Evolutionary conservation across 2,113 vertebrate species (phyloP).

Genomic region (Euleptes europaea): DNA sequence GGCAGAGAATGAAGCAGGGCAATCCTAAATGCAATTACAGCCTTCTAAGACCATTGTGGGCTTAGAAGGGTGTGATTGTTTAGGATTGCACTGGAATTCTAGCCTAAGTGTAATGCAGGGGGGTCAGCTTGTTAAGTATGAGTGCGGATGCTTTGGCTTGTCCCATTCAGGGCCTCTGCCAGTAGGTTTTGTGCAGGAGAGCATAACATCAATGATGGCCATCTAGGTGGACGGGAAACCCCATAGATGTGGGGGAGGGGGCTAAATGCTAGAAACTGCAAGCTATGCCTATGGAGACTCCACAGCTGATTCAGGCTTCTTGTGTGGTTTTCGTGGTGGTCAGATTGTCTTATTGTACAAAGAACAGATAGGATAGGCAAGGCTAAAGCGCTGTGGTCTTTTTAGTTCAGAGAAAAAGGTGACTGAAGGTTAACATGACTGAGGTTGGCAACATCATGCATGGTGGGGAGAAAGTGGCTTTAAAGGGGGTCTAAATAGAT

Average conservation of each 20-base stretch:
- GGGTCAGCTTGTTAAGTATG: neutral
- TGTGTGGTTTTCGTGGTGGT: neutral
- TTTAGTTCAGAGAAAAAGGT: too few relatives aligned
- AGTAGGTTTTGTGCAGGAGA: neutral
- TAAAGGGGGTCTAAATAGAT: too few relatives aligned
- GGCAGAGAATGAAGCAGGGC: too few relatives aligned
- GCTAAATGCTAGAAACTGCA: neutral
- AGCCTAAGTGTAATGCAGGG: neutral
- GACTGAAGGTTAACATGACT: too few relatives aligned
- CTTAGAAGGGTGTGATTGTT: too few relatives aligned
- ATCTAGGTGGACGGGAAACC: neutral
- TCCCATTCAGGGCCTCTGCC: neutral
- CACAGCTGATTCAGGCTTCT: neutral
- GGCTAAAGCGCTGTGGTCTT: too few relatives aligned
- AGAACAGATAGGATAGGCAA: too few relatives aligned
- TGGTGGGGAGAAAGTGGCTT: too few relatives aligned
- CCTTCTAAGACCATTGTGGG: too few relatives aligned
- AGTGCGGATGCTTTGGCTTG: neutral
- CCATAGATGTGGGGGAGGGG: neutral
- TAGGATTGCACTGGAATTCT: neutral
- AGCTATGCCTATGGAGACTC: neutral
- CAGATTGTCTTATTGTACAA: neutral
- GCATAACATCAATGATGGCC: neutral
- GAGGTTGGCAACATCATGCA: too few relatives aligned
- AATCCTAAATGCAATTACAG: neutral